Conservation (phyloP, 2,888 invertebrate species). For the Hyposoter dolosus region DNA sequence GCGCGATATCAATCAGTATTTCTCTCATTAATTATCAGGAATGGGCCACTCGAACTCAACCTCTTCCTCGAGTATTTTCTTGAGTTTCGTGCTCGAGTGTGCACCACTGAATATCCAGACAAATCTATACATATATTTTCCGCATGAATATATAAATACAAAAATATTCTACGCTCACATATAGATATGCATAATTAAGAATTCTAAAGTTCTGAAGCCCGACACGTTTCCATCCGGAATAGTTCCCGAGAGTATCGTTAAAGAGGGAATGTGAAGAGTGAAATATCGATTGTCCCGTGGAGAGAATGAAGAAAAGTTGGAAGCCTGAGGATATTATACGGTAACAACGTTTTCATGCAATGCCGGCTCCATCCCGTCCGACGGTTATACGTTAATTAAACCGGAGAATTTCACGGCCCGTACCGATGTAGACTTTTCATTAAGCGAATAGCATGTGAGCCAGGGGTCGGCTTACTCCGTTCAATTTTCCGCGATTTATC, state of each 20-base stretch:
- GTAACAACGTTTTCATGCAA: constrained; percentile 32
- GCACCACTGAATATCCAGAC: neutral
- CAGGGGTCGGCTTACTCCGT: constrained; percentile 50
- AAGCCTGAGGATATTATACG: constrained; percentile 50
- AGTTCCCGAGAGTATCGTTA: constrained; percentile 59
- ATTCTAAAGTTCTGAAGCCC: constrained; percentile 25
- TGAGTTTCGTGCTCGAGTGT: constrained; percentile 28
- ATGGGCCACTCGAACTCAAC: constrained; percentile 22
- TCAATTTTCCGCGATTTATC: constrained; percentile 75
- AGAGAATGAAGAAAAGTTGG: constrained; percentile 65
- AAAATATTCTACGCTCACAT: neutral
- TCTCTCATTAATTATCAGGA: constrained; percentile 58
- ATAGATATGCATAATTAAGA: constrained; percentile 34
- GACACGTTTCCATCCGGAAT: constrained; percentile 47
- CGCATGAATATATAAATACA: neutral
- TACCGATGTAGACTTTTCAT: constrained; percentile 77
- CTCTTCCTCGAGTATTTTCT: constrained; percentile 24
- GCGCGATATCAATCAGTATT: constrained; percentile 7
- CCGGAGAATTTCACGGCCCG: constrained; percentile 67
- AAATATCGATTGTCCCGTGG: constrained; percentile 66
- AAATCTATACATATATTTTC: neutral
- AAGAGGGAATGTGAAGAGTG: constrained; percentile 55
- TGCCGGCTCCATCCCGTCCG: constrained; percentile 12
- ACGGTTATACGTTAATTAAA: constrained; percentile 76
- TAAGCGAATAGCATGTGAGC: constrained; percentile 71